Evolutionary conservation across 2,113 vertebrate genomes (phyloP).

Genomic region (Sinocyclocheilus grahami): DNA sequence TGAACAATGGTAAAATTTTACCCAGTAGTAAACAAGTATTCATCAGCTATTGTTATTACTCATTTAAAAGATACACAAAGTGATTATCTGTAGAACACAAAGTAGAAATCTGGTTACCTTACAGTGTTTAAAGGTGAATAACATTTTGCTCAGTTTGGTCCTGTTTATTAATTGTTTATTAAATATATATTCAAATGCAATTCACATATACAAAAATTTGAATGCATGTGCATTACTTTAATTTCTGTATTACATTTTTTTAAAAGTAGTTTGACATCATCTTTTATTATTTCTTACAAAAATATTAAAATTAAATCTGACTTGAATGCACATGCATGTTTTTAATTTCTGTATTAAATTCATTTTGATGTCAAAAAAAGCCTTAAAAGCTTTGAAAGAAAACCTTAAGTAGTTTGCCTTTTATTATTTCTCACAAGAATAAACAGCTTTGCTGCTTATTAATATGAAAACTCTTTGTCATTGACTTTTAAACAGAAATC

Average conservation of each 20-base stretch:
- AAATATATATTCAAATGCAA: too few relatives aligned
- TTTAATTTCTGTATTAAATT: neutral
- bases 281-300: neutral
- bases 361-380: neutral
- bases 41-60: neutral
- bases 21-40: neutral
- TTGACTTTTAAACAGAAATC: neutral
- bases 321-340: neutral
- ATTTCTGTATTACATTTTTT: too few relatives aligned
- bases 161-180: too few relatives aligned
- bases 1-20: neutral
- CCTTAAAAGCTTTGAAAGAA: neutral
- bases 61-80: neutral
- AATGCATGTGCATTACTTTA: too few relatives aligned
- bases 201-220: too few relatives aligned
- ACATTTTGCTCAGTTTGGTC: neutral
- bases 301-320: neutral
- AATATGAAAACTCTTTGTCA: neutral
- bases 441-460: neutral
- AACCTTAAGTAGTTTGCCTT: neutral
- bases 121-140: neutral
- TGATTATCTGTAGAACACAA: neutral
- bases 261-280: neutral
- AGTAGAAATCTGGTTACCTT: neutral
- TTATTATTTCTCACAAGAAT: neutral